These are phyloP conservation scores for Latheticus oryzae DNA, from an alignment of 2,888 invertebrate species.

Conservation along the genomic window DNA sequence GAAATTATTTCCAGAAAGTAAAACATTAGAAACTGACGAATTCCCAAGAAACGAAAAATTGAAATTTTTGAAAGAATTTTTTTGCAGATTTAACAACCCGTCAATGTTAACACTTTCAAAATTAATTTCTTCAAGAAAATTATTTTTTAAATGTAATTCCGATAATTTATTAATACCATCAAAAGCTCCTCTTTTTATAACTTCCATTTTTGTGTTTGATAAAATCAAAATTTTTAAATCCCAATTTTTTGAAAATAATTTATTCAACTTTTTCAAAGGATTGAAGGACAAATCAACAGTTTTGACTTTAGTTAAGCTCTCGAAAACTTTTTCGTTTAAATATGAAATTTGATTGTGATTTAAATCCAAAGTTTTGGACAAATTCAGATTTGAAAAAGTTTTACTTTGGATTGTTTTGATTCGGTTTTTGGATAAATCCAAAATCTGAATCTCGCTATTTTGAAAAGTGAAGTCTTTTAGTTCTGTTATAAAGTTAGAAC, in stretches of 20 bases:
- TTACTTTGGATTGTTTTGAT: constrained; percentile 15
- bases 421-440: constrained; percentile 13
- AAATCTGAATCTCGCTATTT: background rate
- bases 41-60: constrained; percentile 8
- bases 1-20: too few relatives aligned
- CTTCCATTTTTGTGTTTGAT: constrained; percentile 13
- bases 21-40: background rate
- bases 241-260: constrained; percentile 2
- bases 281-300: constrained; percentile 22
- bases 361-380: constrained; percentile 12
- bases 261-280: constrained; percentile 8
- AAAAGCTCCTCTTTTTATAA: constrained; percentile 5
- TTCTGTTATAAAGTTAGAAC: constrained; percentile 7
- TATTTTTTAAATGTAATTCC: constrained; percentile 13
- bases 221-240: constrained; percentile 12
- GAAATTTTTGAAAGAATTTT: constrained; percentile 10
- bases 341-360: constrained; percentile 10
- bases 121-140: constrained; percentile 6
- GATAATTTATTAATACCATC: background rate
- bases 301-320: background rate
- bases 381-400: constrained; percentile 8
- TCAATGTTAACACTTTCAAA: background rate
- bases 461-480: constrained; percentile 15
- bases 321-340: constrained; percentile 1
- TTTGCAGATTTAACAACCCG: constrained; percentile 4